These are phyloP conservation scores for Aurelia coerulea DNA, from an alignment of 30 jellyfish, hydroid and myxozoan genomes.

Conservation along the genomic window DNA sequence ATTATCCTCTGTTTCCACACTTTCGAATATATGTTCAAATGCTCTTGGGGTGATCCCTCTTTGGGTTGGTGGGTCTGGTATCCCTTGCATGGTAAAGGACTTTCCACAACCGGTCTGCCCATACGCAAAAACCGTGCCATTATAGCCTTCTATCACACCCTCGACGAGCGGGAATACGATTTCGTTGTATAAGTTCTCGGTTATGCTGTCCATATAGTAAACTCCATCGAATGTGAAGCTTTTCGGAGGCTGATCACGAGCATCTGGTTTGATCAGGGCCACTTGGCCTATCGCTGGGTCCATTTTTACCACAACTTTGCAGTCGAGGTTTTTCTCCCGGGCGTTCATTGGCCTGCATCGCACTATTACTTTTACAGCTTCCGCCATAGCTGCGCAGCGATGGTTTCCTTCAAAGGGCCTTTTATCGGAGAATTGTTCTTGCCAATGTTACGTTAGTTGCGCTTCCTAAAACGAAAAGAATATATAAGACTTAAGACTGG, in stretches of 20 bases:
- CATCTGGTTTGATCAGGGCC: slow-evolving; percentile 78
- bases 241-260: slow-evolving; percentile 89
- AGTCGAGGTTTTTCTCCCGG: slow-evolving; percentile 83
- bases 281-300: slow-evolving; percentile 91
- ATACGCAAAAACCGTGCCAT: slow-evolving; percentile 97
- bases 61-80: slow-evolving; percentile 96
- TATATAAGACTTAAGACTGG: too few relatives aligned
- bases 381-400: slow-evolving; percentile 61
- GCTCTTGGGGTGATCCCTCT: slow-evolving; percentile 99
- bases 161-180: slow-evolving; percentile 94
- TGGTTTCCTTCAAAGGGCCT: too few relatives aligned
- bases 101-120: slow-evolving; percentile 99
- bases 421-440: too few relatives aligned
- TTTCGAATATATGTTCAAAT: slow-evolving; percentile 96
- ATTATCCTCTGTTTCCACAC: slow-evolving; percentile 93
- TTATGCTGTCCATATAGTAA: slow-evolving; percentile 83
- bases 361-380: slow-evolving; percentile 92
- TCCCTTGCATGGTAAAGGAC: slow-evolving; percentile 98
- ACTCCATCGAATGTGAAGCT: slow-evolving; percentile 96
- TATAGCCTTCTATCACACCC: slow-evolving; percentile 96
- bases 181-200: slow-evolving; percentile 93
- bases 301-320: slow-evolving; percentile 87
- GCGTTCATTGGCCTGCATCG: slow-evolving; percentile 93
- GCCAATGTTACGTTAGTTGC: too few relatives aligned
- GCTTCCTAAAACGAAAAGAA: too few relatives aligned